phyloP scores from a whole-genome alignment of 2,888 invertebrate species.

The Sesia apiformis region DNA sequence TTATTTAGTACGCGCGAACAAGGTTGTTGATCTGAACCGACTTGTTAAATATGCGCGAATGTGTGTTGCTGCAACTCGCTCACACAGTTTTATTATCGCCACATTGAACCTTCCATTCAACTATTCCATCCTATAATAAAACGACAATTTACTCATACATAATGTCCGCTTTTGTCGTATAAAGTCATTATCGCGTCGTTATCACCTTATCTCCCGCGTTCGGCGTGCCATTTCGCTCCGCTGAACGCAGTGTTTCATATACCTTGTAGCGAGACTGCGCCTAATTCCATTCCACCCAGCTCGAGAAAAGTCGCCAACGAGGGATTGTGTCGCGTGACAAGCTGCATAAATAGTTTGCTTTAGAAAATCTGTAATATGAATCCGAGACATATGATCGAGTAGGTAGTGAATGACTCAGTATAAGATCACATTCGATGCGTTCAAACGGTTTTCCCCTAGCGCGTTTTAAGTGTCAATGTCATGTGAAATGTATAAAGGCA shows the following conservation, averaged over 20 bases:
- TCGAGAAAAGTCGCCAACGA: constrained; percentile 29
- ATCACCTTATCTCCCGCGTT: constrained; percentile 66
- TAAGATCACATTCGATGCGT: constrained; percentile 3
- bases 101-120: too few relatives aligned
- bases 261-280: constrained; percentile 37
- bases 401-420: constrained; percentile 25
- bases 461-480: not conserved
- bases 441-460: not conserved
- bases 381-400: constrained; percentile 18
- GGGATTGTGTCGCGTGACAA: constrained; percentile 25
- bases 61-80: too few relatives aligned
- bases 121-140: not conserved
- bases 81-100: too few relatives aligned
- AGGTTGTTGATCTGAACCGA: constrained; percentile 8
- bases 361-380: not conserved
- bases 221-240: constrained; percentile 56
- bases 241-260: constrained; percentile 42
- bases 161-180: constrained; percentile 39
- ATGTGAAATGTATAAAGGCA: not conserved
- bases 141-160: constrained; percentile 23
- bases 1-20: constrained; percentile 10
- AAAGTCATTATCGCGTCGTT: constrained; percentile 56
- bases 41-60: too few relatives aligned
- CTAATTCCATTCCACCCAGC: constrained; percentile 25
- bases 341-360: constrained; percentile 8